Evolutionary conservation across 2,113 vertebrate genomes (phyloP).

Genomic region (Myiozetetes cayanensis): DNA sequence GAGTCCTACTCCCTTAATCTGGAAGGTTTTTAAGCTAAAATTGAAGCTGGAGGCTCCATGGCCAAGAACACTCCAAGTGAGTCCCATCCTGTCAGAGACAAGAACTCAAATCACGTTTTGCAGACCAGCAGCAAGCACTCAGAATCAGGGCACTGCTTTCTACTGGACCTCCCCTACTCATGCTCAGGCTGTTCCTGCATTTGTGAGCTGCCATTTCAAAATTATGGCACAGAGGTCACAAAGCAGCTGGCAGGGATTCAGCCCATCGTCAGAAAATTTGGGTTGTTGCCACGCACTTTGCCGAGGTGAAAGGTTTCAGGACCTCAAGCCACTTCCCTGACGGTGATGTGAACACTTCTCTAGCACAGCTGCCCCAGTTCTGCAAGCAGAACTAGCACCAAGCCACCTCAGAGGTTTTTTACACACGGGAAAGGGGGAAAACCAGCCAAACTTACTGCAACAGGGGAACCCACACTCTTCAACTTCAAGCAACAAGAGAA

Average conservation of each 20-base stretch:
- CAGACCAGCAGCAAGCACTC: neutral
- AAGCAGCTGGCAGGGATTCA: neutral
- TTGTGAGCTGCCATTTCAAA: neutral
- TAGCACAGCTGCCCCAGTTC: neutral
- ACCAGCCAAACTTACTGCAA: neutral
- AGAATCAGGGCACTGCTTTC: neutral
- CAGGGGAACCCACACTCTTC: neutral
- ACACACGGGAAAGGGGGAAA: neutral
- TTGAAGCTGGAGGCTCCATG: neutral
- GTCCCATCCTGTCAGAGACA: neutral
- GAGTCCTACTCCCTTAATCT: neutral
- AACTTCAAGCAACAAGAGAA: neutral
- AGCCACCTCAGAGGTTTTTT: neutral
- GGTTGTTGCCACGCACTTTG: neutral
- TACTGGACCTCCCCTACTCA: neutral
- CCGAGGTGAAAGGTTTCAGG: neutral
- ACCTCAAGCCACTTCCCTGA: neutral
- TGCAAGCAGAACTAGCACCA: neutral
- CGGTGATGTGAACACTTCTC: neutral
- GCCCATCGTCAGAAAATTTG: neutral
- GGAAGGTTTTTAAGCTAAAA: neutral
- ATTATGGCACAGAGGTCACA: neutral
- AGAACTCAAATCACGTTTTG: neutral
- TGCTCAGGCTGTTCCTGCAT: neutral
- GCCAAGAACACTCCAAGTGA: neutral